phyloP scores from a whole-genome alignment of 2,888 invertebrate genomes.

The Sinotaia quadrata region DNA sequence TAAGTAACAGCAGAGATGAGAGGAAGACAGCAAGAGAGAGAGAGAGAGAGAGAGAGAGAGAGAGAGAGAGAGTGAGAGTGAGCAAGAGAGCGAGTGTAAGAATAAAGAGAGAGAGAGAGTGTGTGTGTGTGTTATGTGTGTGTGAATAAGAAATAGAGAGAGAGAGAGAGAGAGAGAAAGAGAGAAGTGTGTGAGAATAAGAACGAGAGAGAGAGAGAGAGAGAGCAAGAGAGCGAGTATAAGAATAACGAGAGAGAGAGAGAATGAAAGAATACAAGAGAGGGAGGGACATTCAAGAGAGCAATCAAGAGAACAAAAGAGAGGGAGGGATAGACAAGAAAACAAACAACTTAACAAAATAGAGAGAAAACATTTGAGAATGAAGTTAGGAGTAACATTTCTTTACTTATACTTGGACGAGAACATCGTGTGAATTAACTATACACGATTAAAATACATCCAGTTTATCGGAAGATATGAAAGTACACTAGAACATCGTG shows the following conservation, averaged over 20 bases:
- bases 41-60: background rate
- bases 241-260: background rate
- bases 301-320: no score
- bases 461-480: no score
- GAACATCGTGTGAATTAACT: no score
- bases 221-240: background rate
- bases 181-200: background rate
- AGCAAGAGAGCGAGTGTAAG: background rate
- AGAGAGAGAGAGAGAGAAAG: background rate
- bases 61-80: background rate
- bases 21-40: background rate
- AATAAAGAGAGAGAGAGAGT: background rate
- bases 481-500: no score
- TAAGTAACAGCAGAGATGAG: background rate
- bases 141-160: background rate
- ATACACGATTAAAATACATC: no score
- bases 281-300: no score
- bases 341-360: no score
- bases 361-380: no score
- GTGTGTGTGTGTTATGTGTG: no score
- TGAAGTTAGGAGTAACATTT: no score
- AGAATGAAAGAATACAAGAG: background rate
- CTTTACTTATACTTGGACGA: no score
- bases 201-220: slow-evolving; percentile 1
- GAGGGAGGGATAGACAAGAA: no score